Evolutionary conservation across 92 coral and sea anemone genomes (phyloP).

Genomic region (Pocillopora grandis): DNA sequence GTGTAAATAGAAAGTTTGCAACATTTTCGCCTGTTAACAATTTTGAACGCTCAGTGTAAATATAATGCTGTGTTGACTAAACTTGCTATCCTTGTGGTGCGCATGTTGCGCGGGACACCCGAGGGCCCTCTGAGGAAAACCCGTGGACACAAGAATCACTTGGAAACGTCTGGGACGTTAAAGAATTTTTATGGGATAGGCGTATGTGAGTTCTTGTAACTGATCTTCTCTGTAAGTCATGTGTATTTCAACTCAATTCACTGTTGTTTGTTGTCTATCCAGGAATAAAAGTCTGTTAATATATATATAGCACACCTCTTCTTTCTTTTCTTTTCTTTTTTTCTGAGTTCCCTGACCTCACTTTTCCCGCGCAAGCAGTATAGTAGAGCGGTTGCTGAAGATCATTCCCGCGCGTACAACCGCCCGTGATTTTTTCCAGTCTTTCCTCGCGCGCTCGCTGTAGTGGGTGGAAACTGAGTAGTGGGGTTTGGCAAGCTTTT

Average conservation of each 20-base stretch:
- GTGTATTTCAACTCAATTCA: conserved; percentile 21
- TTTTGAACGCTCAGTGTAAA: conserved; percentile 41
- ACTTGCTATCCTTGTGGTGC: background rate
- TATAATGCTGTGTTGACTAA: conserved; percentile 3
- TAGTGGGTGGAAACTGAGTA: no score
- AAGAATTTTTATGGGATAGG: conserved; percentile 15
- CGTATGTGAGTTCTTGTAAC: background rate
- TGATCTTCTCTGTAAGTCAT: background rate
- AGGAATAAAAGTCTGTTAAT: conserved; percentile 15
- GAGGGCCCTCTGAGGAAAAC: background rate
- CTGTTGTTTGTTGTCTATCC: conserved; percentile 11
- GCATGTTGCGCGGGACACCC: background rate
- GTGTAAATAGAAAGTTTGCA: conserved; percentile 40
- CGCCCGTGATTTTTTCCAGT: no score
- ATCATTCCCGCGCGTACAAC: no score
- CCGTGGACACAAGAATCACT: background rate
- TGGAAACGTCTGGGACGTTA: conserved; percentile 28
- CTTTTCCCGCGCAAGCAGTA: no score
- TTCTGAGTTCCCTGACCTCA: background rate
- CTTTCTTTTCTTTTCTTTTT: background rate
- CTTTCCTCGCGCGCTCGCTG: no score
- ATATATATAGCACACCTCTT: background rate
- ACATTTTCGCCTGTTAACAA: conserved; percentile 24
- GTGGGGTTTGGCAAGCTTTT: no score
- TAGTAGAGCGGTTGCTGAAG: no score